Evolutionary conservation across 2,888 invertebrate species (phyloP).

Genomic region (Cantharis flavilabris): DNA sequence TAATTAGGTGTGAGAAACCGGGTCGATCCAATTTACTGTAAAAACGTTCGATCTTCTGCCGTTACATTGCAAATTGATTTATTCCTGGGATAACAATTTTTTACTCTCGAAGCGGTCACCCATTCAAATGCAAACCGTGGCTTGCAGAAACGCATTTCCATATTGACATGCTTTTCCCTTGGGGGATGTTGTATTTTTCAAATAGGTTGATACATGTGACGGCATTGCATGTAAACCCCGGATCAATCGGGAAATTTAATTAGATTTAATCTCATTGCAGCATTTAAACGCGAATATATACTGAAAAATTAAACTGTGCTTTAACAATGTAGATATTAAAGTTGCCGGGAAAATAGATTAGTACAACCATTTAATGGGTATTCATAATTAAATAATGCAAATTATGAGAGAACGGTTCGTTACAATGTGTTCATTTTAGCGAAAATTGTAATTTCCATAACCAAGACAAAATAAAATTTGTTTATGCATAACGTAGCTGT

Average conservation of each 20-base stretch:
- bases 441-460: background rate
- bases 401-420: background rate
- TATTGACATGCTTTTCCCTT: no score
- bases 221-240: background rate
- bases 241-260: background rate
- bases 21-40: background rate
- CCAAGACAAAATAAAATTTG: background rate
- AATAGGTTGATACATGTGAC: background rate
- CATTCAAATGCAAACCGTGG: no score
- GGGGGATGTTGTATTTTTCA: background rate
- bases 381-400: background rate
- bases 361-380: background rate
- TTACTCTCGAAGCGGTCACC: background rate
- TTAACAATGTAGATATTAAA: background rate
- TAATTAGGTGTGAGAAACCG: background rate
- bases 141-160: no score
- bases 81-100: no score
- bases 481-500: background rate
- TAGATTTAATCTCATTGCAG: background rate
- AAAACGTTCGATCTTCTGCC: background rate
- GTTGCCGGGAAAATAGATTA: background rate
- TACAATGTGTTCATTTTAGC: background rate
- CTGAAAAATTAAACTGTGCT: background rate
- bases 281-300: background rate
- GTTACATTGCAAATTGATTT: no score